A percentile compares a stretch with the other conserved stretches of the same genome.
Evolutionary conservation across 2,888 invertebrate species (phyloP).

Genomic region (Hesperia comma): DNA sequence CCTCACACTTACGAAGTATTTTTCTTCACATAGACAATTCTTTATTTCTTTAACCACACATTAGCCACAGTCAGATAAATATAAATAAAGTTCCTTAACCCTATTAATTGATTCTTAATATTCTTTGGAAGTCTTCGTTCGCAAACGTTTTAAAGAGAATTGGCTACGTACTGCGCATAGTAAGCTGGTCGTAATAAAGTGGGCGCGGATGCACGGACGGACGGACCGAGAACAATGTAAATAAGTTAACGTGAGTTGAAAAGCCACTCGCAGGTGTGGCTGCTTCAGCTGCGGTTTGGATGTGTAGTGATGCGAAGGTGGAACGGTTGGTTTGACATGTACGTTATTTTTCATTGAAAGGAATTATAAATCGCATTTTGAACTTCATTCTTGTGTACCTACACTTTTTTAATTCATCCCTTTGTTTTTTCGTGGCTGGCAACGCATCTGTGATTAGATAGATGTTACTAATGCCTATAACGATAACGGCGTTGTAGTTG

Average conservation of each 20-base stretch:
- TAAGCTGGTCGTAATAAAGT: slow-evolving; percentile 19
- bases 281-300: slow-evolving; percentile 18
- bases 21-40: not conserved
- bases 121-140: slow-evolving; percentile 12
- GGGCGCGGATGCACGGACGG: slow-evolving; percentile 20
- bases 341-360: too few relatives aligned
- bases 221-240: slow-evolving; percentile 18
- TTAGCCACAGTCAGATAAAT: not conserved
- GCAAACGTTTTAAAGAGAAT: slow-evolving; percentile 34
- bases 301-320: slow-evolving; percentile 17
- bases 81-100: slow-evolving; percentile 7
- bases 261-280: slow-evolving; percentile 29
- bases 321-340: too few relatives aligned
- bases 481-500: too few relatives aligned
- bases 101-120: slow-evolving; percentile 27
- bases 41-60: not conserved
- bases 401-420: too few relatives aligned
- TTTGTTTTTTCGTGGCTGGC: too few relatives aligned
- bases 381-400: too few relatives aligned
- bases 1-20: too few relatives aligned
- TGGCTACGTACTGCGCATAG: slow-evolving; percentile 27
- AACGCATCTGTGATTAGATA: too few relatives aligned
- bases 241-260: slow-evolving; percentile 23
- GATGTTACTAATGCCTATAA: too few relatives aligned
- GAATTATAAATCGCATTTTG: too few relatives aligned